Conservation (phyloP, 1,140 invertebrate species). For the Drosophila ficusphila region DNA sequence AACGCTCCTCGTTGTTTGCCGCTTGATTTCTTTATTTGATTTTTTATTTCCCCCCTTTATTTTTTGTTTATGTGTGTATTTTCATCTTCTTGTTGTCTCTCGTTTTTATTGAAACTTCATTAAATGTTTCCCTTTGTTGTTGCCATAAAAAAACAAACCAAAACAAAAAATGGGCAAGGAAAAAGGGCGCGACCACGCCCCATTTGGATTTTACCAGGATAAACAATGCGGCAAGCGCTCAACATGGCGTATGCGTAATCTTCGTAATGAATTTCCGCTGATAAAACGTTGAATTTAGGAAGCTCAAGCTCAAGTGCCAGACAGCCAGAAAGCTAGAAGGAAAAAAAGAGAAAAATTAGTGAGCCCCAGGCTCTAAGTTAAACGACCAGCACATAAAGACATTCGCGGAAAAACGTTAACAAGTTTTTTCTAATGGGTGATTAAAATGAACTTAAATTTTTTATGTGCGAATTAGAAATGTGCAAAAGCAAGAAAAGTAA, state of each 20-base stretch:
- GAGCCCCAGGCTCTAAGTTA: not conserved
- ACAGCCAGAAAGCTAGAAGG: too few species aligned
- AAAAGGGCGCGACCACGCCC: constrained; percentile 30
- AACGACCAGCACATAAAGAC: not conserved
- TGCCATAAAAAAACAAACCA: constrained; percentile 53
- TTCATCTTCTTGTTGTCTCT: constrained; percentile 31
- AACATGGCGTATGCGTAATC: constrained; percentile 55
- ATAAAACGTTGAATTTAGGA: not conserved
- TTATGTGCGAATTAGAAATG: constrained; percentile 22
- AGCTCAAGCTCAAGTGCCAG: not conserved
- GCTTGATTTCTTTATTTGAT: constrained; percentile 67
- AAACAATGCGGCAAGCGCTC: not conserved
- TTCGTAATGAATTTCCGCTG: not conserved
- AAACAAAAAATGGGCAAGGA: not conserved
- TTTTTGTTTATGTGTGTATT: constrained; percentile 20
- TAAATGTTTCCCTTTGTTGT: constrained; percentile 64
- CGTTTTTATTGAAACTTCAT: constrained; percentile 69
- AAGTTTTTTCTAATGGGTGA: constrained; percentile 9
- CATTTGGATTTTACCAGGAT: constrained; percentile 16
- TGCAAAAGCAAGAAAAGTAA: not conserved
- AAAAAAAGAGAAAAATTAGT: not conserved
- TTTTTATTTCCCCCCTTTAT: constrained; percentile 37
- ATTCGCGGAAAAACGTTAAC: constrained; percentile 12
- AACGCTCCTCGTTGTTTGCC: constrained; percentile 29
- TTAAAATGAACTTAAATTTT: constrained; percentile 26